Percentiles rank a stretch among this genome's conserved stretches.
Evolutionary conservation across 1,140 invertebrate genomes (phyloP).

Genomic region (Portunus trituberculatus): DNA sequence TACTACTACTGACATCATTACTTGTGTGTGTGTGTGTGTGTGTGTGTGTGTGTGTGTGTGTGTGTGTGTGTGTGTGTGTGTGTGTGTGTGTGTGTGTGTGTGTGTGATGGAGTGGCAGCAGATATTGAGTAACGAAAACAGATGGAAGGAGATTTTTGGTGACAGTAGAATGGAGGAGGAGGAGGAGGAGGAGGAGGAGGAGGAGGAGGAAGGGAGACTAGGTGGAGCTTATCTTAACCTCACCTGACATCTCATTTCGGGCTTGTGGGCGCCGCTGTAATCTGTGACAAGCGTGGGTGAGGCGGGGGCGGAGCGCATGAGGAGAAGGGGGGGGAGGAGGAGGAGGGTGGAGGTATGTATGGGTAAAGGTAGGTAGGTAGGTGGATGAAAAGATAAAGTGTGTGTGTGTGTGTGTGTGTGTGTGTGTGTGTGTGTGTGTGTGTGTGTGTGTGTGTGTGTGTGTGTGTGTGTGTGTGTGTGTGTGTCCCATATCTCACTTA

Average conservation of each 20-base stretch:
- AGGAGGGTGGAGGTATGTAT: too few relatives aligned
- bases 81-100: constrained; percentile 10
- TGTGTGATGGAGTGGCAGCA: neutral
- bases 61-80: constrained; percentile 10
- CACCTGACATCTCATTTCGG: constrained; percentile 64
- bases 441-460: constrained; percentile 43
- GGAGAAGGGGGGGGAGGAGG: neutral
- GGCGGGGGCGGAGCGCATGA: neutral
- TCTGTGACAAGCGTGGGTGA: constrained; percentile 39
- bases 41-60: neutral
- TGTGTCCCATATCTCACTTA: neutral
- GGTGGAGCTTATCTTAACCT: constrained; percentile 58
- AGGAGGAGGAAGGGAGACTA: neutral
- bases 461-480: constrained; percentile 32
- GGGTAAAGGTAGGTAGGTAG: too few relatives aligned
- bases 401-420: constrained; percentile 40
- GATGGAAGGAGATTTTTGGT: neutral
- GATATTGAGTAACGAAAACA: neutral
- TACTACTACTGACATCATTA: neutral
- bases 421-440: constrained; percentile 46
- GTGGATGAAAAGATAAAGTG: neutral
- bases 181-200: constrained; percentile 1
- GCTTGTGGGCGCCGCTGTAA: constrained; percentile 19
- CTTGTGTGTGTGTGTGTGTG: neutral
- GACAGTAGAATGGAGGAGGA: neutral